These are phyloP conservation scores for Hypotaenidia philippensis DNA, from an alignment of 2,797 vertebrate species.

Conservation along the genomic window DNA sequence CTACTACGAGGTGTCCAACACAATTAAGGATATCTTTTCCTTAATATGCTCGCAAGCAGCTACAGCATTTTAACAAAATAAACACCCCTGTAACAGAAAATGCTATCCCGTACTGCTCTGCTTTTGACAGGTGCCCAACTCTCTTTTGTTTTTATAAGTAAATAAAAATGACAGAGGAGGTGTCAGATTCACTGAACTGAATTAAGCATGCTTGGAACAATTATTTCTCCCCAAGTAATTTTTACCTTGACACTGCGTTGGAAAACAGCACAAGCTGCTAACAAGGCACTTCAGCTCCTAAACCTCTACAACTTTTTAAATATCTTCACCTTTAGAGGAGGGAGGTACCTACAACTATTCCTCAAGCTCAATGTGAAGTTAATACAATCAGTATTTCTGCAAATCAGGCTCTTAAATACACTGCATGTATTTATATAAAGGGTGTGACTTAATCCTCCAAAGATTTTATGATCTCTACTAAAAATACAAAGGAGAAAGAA, in stretches of 20 bases:
- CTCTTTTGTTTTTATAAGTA: conserved; percentile 37
- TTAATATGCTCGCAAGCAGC: neutral
- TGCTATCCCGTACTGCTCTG: neutral
- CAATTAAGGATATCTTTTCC: neutral
- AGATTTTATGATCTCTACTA: conserved; percentile 16
- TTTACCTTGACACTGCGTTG: conserved; percentile 24
- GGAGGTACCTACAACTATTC: neutral
- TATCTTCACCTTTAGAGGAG: neutral
- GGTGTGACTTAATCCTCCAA: neutral
- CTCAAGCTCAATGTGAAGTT: neutral
- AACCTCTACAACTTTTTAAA: neutral
- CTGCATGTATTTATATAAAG: neutral
- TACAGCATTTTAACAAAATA: neutral
- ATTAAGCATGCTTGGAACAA: conserved; percentile 33
- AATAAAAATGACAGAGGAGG: conserved; percentile 44
- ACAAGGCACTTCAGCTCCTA: conserved; percentile 36
- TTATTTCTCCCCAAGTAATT: conserved; percentile 46
- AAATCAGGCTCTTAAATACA: neutral
- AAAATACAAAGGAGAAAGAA: neutral
- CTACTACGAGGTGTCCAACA: neutral
- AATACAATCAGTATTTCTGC: neutral
- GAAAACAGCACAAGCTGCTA: conserved; percentile 41
- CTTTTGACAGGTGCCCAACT: conserved; percentile 4
- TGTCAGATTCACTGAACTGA: conserved; percentile 35
- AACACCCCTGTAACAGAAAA: neutral